Base-by-base conservation (phyloP, 2,113 vertebrate species). In the Notechis scutatus region DNA sequence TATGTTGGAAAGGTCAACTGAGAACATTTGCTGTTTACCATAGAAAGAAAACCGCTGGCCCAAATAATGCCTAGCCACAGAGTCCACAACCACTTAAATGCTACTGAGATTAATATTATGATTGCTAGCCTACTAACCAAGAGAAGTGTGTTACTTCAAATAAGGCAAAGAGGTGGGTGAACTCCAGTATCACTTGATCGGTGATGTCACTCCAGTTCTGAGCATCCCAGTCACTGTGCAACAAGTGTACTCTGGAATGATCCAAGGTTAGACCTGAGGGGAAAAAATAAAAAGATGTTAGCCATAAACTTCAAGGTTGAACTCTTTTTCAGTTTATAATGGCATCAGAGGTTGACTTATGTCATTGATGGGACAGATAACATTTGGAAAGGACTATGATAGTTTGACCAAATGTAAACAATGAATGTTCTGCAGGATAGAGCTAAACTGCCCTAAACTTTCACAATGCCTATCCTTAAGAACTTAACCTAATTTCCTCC, bases 121-220 rank as follows among this genome's bases (percentile, higher is more conserved):
- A 23, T 90, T 4, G 5, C 23, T 21, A 24, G 29, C 42, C 89
- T 39, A 96, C 98, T 98, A 94, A 99, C 99, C 99, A 99, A 92
- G 99, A 99, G 96, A 99, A 99, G 95, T 98, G 98, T 3, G 98
- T 98, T 94, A 99, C 98, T 96, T 98, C 98, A 98, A 99, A 99
- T 94, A 99, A 92, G 0, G 98, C 99, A 4, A 99, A 99, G 86
- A 99, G 95, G 92, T 99, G 98, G 1, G 98, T 99, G 94, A 99
- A 96, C 87, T 98, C 96, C 94, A 99, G 97, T 5, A 96, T 98
- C 95, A 98, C 98, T 93, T 99, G 98, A 5, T 97, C 94, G 0
- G 99, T 99, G 94, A 99, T 97, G 95, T 99, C 99, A 23, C 98
- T 98, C 99, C 99, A 99, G 64, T 96, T 97, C 89, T 98, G 97